Percentiles rank a stretch among this genome's conserved stretches.
phyloP scores from a whole-genome alignment of 2,797 vertebrate genomes.

The Erpetoichthys calabaricus region DNA sequence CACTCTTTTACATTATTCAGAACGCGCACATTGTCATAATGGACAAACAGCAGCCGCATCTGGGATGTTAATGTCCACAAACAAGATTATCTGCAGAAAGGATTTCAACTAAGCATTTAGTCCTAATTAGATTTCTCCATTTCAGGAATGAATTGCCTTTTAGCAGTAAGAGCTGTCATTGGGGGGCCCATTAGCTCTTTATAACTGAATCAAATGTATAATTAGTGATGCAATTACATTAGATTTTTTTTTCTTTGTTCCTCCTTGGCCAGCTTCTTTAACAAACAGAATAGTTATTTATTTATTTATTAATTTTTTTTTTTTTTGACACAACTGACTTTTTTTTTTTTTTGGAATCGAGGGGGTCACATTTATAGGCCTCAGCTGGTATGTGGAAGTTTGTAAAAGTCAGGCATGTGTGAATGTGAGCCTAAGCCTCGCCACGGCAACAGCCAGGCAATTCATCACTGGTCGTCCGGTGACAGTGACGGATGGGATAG shows the following conservation, averaged over 20 bases:
- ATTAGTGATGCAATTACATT: slow-evolving; percentile 91
- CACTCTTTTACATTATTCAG: slow-evolving; percentile 72
- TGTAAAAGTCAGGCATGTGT: slow-evolving; percentile 56
- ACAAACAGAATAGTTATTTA: too few relatives aligned
- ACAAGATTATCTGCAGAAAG: slow-evolving; percentile 95
- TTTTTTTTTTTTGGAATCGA: slow-evolving; percentile 35
- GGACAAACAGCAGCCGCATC: slow-evolving; percentile 85
- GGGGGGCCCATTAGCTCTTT: slow-evolving; percentile 92
- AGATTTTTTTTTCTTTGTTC: slow-evolving; percentile 55
- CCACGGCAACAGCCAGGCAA: slow-evolving; percentile 50
- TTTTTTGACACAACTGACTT: slow-evolving; percentile 72
- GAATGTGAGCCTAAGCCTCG: slow-evolving; percentile 50
- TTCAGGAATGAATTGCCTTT: slow-evolving; percentile 92
- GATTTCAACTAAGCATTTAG: slow-evolving; percentile 88
- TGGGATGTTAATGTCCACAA: slow-evolving; percentile 95
- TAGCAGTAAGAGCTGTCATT: slow-evolving; percentile 86
- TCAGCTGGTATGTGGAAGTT: slow-evolving; percentile 58
- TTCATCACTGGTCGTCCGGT: slow-evolving; percentile 82
- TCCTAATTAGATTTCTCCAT: slow-evolving; percentile 91
- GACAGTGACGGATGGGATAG: slow-evolving; percentile 97
- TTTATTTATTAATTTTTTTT: slow-evolving; percentile 43
- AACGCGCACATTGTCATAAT: slow-evolving; percentile 76
- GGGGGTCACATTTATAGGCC: slow-evolving; percentile 28
- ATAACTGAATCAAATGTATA: slow-evolving; percentile 96
- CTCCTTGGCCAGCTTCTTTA: too few relatives aligned